These are phyloP conservation scores for Hoplostethus mediterraneus DNA, from an alignment of 2,797 vertebrate species.

Conservation along the genomic window DNA sequence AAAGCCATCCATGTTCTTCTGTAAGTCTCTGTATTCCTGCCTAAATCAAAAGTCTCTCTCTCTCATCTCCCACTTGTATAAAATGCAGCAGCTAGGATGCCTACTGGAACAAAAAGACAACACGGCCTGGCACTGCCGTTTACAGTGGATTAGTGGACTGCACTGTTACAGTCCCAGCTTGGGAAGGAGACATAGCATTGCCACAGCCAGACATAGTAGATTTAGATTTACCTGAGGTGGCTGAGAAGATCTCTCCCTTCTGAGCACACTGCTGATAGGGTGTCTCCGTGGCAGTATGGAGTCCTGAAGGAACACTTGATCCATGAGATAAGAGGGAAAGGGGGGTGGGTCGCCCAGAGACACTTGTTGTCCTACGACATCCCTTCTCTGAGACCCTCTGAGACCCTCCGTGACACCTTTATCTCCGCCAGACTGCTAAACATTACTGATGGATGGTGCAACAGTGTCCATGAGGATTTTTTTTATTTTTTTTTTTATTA, in stretches of 20 bases:
- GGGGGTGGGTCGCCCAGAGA: constrained; percentile 86
- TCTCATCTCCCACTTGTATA: too few relatives aligned
- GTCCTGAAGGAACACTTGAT: constrained; percentile 99
- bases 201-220: too few relatives aligned
- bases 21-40: too few relatives aligned
- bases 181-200: too few relatives aligned
- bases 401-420: constrained; percentile 74
- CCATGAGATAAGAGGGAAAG: constrained; percentile 95
- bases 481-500: constrained; percentile 56
- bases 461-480: constrained; percentile 65
- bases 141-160: constrained; percentile 10
- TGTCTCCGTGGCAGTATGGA: constrained; percentile 85
- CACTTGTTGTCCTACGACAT: constrained; percentile 79
- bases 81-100: too few relatives aligned
- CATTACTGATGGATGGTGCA: constrained; percentile 68
- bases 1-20: too few relatives aligned
- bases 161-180: background rate
- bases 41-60: too few relatives aligned
- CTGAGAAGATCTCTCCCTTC: constrained; percentile 75
- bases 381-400: constrained; percentile 73
- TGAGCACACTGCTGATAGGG: constrained; percentile 86
- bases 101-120: too few relatives aligned
- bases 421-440: constrained; percentile 80
- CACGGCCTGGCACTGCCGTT: background rate
- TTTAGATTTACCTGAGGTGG: constrained; percentile 85